Percentiles rank a stretch among this genome's conserved stretches.
Conservation (phyloP, 1,140 invertebrate species). For the Hyles vespertilio region DNA sequence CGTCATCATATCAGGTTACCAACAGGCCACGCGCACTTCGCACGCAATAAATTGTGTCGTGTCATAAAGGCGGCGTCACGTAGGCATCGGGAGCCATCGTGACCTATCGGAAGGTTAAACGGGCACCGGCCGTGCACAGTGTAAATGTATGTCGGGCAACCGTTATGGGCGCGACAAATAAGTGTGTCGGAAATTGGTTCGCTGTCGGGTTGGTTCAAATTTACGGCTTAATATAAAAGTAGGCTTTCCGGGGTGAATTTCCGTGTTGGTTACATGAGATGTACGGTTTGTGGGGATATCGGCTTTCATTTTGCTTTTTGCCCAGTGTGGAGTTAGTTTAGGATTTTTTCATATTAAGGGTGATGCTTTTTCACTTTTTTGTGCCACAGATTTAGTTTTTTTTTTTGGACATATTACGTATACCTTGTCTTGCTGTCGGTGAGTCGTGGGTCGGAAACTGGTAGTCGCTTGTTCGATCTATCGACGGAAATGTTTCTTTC, state of each 20-base stretch:
- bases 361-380: no score
- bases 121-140: constrained; percentile 10
- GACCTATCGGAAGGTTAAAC: constrained; percentile 20
- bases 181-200: constrained; percentile 43
- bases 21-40: no score
- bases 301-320: no score
- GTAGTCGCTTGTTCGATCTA: no score
- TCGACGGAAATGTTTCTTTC: no score
- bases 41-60: constrained; percentile 25
- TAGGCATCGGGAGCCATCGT: constrained; percentile 18
- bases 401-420: no score
- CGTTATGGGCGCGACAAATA: constrained; percentile 32
- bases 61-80: constrained; percentile 35
- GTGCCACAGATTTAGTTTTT: no score
- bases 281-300: constrained; percentile 8
- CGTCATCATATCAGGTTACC: no score
- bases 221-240: constrained; percentile 48
- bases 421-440: no score
- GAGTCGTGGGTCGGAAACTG: no score
- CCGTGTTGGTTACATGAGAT: constrained; percentile 19
- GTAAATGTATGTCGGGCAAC: constrained; percentile 13
- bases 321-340: no score
- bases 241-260: constrained; percentile 29
- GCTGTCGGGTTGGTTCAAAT: constrained; percentile 32
- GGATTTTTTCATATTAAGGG: no score